Evolutionary conservation across 2,888 invertebrate species (phyloP).

Genomic region (Sthenelais limicola): DNA sequence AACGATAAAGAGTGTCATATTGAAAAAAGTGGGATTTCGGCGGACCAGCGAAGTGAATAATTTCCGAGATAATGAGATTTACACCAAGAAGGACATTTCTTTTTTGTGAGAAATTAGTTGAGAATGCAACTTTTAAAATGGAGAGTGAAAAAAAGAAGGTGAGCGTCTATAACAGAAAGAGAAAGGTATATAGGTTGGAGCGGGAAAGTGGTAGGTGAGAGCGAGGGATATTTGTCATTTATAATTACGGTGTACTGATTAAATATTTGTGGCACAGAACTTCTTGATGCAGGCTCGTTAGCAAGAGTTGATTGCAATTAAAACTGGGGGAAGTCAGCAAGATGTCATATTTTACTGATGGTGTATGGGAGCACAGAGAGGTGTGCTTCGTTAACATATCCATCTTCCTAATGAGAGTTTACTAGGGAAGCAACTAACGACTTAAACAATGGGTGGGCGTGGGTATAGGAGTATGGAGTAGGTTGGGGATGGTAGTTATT

Average conservation of each 20-base stretch:
- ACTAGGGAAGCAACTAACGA: conserved; percentile 29
- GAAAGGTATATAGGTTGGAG: too few species aligned
- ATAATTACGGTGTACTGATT: conserved; percentile 31
- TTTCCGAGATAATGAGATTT: too few species aligned
- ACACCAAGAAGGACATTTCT: too few species aligned
- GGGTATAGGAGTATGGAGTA: conserved; percentile 11
- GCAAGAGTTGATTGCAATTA: conserved; percentile 35
- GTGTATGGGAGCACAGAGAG: not conserved
- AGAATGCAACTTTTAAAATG: too few species aligned
- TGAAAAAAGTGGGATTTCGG: too few species aligned
- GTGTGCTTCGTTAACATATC: conserved; percentile 7
- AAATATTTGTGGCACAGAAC: conserved; percentile 36
- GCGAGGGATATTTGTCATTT: conserved; percentile 33
- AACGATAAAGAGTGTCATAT: too few species aligned
- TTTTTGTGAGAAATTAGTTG: too few species aligned
- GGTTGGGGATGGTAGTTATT: not conserved
- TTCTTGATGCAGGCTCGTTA: conserved; percentile 29
- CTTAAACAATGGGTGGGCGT: conserved; percentile 24
- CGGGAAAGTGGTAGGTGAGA: too few species aligned
- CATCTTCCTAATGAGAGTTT: conserved; percentile 31
- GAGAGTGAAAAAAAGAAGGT: too few species aligned
- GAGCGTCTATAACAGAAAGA: too few species aligned
- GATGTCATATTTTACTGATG: conserved; percentile 32
- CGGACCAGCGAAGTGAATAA: too few species aligned
- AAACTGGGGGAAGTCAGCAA: conserved; percentile 18